phyloP scores from a whole-genome alignment of 2,113 vertebrate species.

The Eurypyga helias region DNA sequence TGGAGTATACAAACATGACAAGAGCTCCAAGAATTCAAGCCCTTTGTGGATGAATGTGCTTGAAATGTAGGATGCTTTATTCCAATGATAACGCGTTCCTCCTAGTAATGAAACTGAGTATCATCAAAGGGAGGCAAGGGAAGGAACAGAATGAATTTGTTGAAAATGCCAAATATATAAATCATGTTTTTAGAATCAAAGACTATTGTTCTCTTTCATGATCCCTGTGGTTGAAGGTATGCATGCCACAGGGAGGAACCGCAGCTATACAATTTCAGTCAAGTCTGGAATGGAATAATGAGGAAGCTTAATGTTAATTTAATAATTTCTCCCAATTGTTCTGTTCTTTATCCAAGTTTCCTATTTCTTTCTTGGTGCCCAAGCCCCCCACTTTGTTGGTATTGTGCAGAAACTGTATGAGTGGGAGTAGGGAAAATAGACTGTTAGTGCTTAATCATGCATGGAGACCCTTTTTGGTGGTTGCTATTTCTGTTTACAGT shows the following conservation, averaged over 20 bases:
- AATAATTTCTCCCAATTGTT: slow-evolving; percentile 55
- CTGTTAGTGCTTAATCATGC: not conserved
- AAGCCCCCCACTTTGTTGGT: slow-evolving; percentile 14
- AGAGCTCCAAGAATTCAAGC: not conserved
- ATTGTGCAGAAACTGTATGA: not conserved
- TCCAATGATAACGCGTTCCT: not conserved
- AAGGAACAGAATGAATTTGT: not conserved
- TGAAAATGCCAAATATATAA: slow-evolving; percentile 12
- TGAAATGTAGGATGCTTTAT: not conserved
- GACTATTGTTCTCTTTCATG: slow-evolving; percentile 23
- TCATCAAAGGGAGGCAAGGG: not conserved
- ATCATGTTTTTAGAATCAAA: slow-evolving; percentile 41
- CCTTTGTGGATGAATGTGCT: not conserved
- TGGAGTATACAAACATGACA: not conserved
- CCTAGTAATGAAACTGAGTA: not conserved
- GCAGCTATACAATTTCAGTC: slow-evolving; percentile 20
- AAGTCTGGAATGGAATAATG: slow-evolving; percentile 38
- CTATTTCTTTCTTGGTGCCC: slow-evolving; percentile 44
- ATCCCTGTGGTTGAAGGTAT: slow-evolving; percentile 39
- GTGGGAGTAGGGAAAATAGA: not conserved
- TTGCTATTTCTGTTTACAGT: not conserved
- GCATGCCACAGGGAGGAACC: slow-evolving; percentile 8
- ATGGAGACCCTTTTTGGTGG: not conserved
- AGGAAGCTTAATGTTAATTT: slow-evolving; percentile 56
- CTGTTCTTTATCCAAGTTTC: slow-evolving; percentile 55